These are phyloP conservation scores for Platichthys stellatus DNA, from an alignment of 2,113 vertebrate genomes.

Conservation along the genomic window DNA sequence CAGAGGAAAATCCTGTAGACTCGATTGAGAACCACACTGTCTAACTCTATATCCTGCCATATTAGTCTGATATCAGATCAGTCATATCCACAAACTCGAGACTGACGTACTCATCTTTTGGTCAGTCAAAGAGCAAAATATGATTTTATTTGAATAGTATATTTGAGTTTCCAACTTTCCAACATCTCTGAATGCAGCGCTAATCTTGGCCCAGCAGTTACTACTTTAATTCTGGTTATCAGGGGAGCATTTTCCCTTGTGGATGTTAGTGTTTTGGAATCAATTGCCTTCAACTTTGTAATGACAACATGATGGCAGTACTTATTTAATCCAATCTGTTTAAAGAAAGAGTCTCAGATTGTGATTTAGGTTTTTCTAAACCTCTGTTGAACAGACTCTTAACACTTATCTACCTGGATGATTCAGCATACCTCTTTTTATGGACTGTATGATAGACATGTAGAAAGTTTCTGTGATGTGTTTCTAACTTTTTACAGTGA, in stretches of 20 bases:
- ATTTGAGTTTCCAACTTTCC: background rate
- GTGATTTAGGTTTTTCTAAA: slow-evolving; percentile 78
- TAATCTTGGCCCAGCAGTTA: no score
- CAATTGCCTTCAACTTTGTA: slow-evolving; percentile 4
- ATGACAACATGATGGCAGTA: background rate
- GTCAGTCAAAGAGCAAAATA: no score
- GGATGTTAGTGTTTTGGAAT: slow-evolving; percentile 11
- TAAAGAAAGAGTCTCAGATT: slow-evolving; percentile 50
- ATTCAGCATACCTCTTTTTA: slow-evolving; percentile 96
- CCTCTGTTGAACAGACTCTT: slow-evolving; percentile 87
- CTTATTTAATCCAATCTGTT: slow-evolving; percentile 36
- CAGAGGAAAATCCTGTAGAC: slow-evolving; percentile 11
- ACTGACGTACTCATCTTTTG: background rate
- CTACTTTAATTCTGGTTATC: background rate
- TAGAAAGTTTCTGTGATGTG: slow-evolving; percentile 88
- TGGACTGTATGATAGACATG: slow-evolving; percentile 87
- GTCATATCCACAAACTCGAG: background rate
- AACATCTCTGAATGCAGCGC: slow-evolving; percentile 10
- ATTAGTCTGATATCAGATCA: background rate
- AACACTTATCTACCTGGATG: slow-evolving; percentile 97
- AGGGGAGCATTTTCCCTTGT: background rate
- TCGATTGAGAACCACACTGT: background rate
- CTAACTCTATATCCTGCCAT: background rate
- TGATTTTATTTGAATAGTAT: background rate
- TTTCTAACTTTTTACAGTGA: slow-evolving; percentile 95